Evolutionary conservation across 2,797 vertebrate species (phyloP), one percentile per base, ranked within the genome.

Genomic region (Diplodus sargus): DNA sequence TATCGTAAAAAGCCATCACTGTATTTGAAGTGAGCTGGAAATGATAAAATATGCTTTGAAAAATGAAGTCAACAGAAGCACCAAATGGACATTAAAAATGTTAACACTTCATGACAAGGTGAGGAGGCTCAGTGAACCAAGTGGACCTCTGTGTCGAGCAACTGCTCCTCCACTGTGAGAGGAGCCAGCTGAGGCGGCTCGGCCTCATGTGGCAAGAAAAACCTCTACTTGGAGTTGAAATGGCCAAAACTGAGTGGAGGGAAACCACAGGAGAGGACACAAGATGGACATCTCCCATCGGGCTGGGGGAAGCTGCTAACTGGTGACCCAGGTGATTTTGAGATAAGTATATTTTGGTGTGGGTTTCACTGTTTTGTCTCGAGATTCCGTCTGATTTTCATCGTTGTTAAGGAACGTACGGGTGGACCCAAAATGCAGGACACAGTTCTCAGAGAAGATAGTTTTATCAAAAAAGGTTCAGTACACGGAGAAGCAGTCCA

Each of bases 41-140:
- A 47, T 22, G 3, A 25, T 22, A 28, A 59, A 60, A 48, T 22
- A 42, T 39, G 34, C 34, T 39, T 39, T 39, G 34, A 39, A 39
- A 39, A 9, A 39, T 39, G 34, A 39, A 39, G 34, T 54, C 43
- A 62, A n/a, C 45, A 43, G 11, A 60, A 65, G 59, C 39, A 47
- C n/a, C 20, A 70, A 65, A 39, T 12, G 4, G 13, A 52, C 51
- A 45, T 14, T 67, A 5, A 56, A 56, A 59, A 53, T 5, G 42
- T 71, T 74, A 61, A 70, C 78, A 66, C 5, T 58, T 74, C 25
- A 34, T 68, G 76, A 68, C 81, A 76, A 25, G 43, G 62, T 47
- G 68, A 63, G 39, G 49, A 76, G 58, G 42, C 51, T 83, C 61
- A 63, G 57, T 72, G 81, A 83, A 74, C 67, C 63, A 22, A 28